These are phyloP conservation scores for Heliconius melpomene DNA, from an alignment of 1,140 invertebrate species.

Conservation along the genomic window DNA sequence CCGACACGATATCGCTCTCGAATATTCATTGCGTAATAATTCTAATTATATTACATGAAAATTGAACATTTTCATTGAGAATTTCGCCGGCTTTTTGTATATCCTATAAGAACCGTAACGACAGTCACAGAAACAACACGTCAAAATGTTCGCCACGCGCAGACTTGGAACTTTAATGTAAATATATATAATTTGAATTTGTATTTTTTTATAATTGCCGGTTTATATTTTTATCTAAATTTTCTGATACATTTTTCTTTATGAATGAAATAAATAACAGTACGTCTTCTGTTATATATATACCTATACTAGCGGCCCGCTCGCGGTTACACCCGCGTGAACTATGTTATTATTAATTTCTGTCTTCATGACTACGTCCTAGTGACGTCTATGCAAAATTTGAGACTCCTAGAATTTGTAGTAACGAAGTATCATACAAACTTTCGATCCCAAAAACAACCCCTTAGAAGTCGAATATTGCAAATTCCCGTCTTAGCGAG, in stretches of 20 bases:
- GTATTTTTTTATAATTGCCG: background rate
- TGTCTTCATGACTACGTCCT: too few species aligned
- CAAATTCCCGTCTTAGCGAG: too few species aligned
- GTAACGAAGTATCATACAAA: too few species aligned
- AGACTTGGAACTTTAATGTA: conserved; percentile 55
- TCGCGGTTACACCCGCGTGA: too few species aligned
- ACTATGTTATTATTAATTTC: too few species aligned
- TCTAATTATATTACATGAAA: conserved; percentile 17
- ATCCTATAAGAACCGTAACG: background rate
- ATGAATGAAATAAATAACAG: background rate
- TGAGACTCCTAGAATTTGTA: too few species aligned
- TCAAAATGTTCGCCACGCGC: conserved; percentile 50
- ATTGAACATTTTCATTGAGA: background rate
- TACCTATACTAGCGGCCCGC: too few species aligned
- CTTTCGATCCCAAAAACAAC: too few species aligned
- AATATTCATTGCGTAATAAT: conserved; percentile 31
- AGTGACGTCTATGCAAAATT: too few species aligned
- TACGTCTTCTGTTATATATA: background rate
- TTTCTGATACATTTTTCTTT: background rate
- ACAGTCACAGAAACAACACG: background rate
- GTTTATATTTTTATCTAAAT: conserved; percentile 19
- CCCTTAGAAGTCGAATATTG: too few species aligned
- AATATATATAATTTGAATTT: conserved; percentile 21
- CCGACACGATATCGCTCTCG: background rate
- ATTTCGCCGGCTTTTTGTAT: conserved; percentile 29